These are phyloP conservation scores for Carettochelys insculpta DNA, from an alignment of 2,113 vertebrate species.

Conservation along the genomic window DNA sequence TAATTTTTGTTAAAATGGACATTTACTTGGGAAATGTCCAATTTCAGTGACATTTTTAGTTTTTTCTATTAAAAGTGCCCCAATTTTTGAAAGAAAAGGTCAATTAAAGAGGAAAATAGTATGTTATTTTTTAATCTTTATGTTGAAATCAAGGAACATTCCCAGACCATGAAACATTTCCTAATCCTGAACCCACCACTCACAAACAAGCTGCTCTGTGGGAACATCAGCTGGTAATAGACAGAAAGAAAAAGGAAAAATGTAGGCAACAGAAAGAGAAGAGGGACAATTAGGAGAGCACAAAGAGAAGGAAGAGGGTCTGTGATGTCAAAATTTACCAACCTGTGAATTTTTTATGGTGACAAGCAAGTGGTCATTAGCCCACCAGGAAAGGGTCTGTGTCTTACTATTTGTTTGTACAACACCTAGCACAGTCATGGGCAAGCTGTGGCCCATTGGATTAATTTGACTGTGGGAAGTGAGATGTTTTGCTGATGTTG, in stretches of 20 bases:
- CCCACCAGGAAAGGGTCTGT: not conserved
- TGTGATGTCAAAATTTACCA: not conserved
- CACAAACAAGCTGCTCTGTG: not conserved
- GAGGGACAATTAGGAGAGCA: not conserved
- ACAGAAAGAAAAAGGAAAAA: not conserved
- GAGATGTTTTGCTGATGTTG: no score
- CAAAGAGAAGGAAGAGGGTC: not conserved
- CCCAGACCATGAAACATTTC: not conserved
- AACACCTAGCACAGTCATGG: not conserved
- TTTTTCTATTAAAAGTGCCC: not conserved
- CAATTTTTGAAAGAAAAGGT: accelerated
- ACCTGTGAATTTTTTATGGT: not conserved
- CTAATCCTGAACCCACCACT: not conserved
- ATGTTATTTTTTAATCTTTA: not conserved
- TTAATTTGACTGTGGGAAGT: no score
- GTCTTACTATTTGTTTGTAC: not conserved
- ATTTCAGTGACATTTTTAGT: not conserved
- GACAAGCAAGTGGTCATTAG: not conserved
- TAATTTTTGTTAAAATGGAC: not conserved
- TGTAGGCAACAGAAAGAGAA: not conserved
- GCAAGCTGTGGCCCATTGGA: no score
- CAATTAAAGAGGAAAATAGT: not conserved
- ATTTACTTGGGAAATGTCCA: not conserved
- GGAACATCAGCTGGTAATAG: not conserved
- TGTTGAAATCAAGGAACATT: not conserved